Evolutionary conservation across 2,113 vertebrate genomes (phyloP), one percentile per base, ranked within the genome.

Genomic region (Myotis brandtii): DNA sequence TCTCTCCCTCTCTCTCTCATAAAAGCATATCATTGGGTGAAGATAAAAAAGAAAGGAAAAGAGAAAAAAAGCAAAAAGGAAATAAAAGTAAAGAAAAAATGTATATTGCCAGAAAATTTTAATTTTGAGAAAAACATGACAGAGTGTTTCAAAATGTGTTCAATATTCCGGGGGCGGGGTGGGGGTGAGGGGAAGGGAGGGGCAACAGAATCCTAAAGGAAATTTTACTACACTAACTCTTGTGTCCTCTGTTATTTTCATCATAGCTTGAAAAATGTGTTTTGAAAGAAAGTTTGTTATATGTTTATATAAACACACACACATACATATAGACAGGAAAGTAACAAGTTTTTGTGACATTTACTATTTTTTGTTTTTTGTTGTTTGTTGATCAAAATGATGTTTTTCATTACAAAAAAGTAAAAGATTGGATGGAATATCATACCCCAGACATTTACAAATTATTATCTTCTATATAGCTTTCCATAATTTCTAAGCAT

Each of bases 351-450:
- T 88, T 79, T 86, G 11, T 54, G 30, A 46, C 17, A 62, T 76
- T 92, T 66, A 40, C 6, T 70, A 21, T 40, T 85, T 50, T 62
- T 89, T 73, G 20, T 79, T 43, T 91, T 76, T 56, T 83, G 13
- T 72, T 52, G 21, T 59, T 91, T 50, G 43, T 56, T 92, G 56
- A 73, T 16, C 56, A 69, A 46, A 79, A 10, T 85, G 18, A 80
- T 80, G 4, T 18, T 94, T 87, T 85, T 81, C 12, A 48, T 46
- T 82, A 32, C 7, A 76, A 76, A 30, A 62, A 50, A 3, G 12
- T 69, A 69, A 73, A 18, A 0, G 0, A 84, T 87, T 48, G 69
- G 1, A 52, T 50, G 18, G 6, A 52, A 66, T 34, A 69, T 11
- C 17, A 13, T 54, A 81, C 52, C 9, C 21, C 9, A 84, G 16